A percentile compares a stretch with the other conserved stretches of the same genome.
phyloP scores from a whole-genome alignment of 2,888 invertebrate genomes.

The Folsomia candida region DNA sequence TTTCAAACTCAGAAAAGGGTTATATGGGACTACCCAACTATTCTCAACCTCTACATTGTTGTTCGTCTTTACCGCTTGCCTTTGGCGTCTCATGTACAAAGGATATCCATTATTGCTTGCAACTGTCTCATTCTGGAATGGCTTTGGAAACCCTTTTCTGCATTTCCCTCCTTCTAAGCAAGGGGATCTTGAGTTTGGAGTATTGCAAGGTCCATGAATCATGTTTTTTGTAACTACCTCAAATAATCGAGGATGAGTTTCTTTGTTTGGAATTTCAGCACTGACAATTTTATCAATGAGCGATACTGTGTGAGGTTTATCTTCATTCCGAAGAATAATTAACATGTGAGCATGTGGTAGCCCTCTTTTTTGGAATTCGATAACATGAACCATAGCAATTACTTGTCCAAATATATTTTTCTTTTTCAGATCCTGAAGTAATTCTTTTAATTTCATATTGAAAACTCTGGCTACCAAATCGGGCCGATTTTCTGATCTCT shows the following conservation, averaged over 20 bases:
- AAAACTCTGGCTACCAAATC: conserved; percentile 54
- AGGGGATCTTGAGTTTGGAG: conserved; percentile 48
- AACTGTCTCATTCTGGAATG: conserved; percentile 47
- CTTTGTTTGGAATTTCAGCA: conserved; percentile 49
- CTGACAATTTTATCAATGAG: conserved; percentile 41
- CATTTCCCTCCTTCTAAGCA: conserved; percentile 55
- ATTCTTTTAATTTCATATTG: conserved; percentile 51
- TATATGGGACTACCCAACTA: conserved; percentile 54
- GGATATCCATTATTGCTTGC: conserved; percentile 53
- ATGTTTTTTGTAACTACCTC: too few relatives aligned
- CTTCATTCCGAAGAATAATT: conserved; percentile 30
- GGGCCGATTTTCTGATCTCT: conserved; percentile 51
- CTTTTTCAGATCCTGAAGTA: conserved; percentile 44
- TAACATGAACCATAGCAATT: conserved; percentile 36
- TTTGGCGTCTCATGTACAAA: conserved; percentile 50
- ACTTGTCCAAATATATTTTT: conserved; percentile 42
- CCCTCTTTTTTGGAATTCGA: conserved; percentile 53
- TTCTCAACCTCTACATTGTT: conserved; percentile 51
- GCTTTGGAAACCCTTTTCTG: conserved; percentile 53
- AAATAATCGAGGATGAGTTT: conserved; percentile 31
- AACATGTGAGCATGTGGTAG: conserved; percentile 45
- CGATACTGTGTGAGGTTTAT: conserved; percentile 25
- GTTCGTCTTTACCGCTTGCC: conserved; percentile 25
- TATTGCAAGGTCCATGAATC: conserved; percentile 53
- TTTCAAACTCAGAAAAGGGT: conserved; percentile 51